phyloP scores from a whole-genome alignment of 2,113 vertebrate species.

The Cariama cristata region DNA sequence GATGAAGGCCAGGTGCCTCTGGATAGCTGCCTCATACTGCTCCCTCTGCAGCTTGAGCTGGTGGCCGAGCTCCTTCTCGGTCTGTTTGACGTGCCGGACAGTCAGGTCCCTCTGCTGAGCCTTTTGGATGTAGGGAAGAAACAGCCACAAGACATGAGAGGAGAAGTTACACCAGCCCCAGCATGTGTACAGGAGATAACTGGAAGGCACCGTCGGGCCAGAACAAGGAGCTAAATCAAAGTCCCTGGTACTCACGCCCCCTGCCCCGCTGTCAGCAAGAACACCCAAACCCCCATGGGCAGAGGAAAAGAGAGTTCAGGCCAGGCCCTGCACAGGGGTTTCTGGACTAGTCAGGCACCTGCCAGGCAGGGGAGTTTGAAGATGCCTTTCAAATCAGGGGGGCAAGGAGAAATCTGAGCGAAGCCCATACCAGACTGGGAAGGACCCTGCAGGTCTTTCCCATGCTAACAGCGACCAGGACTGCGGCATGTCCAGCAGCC shows the following conservation, averaged over 20 bases:
- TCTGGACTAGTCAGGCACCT: background rate
- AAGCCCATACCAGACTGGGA: background rate
- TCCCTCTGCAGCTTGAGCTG: constrained; percentile 88
- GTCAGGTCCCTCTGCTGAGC: constrained; percentile 91
- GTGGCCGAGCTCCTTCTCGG: constrained; percentile 85
- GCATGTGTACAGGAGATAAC: background rate
- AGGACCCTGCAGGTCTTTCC: background rate
- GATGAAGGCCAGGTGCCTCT: constrained; percentile 92
- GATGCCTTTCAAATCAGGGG: background rate
- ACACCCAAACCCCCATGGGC: background rate
- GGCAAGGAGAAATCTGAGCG: background rate
- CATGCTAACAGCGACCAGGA: background rate
- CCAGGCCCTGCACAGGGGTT: background rate
- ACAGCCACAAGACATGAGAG: background rate
- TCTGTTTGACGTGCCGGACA: constrained; percentile 82
- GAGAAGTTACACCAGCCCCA: background rate
- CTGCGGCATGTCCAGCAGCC: background rate
- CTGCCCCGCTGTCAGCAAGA: background rate
- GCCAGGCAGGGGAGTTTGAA: background rate
- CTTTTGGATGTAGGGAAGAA: constrained; percentile 56
- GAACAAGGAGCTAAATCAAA: background rate
- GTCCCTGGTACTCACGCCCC: background rate
- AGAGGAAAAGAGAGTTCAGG: background rate
- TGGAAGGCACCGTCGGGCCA: background rate
- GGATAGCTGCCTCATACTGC: constrained; percentile 92